Evolutionary conservation across 2,888 invertebrate species (phyloP).

Genomic region (Yponomeuta sedellus): DNA sequence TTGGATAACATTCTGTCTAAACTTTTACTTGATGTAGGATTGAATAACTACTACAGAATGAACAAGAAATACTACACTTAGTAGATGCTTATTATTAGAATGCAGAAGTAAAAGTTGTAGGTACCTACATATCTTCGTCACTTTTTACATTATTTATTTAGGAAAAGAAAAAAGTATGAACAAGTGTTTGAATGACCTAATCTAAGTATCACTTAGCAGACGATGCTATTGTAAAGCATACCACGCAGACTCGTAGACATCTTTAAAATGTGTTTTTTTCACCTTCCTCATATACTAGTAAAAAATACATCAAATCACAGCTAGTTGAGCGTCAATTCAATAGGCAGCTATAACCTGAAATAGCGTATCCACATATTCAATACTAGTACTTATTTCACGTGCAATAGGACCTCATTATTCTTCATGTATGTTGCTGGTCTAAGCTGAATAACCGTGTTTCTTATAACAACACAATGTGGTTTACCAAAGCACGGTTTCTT

Average conservation of each 20-base stretch:
- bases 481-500: background rate
- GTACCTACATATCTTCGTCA: background rate
- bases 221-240: constrained; percentile 1
- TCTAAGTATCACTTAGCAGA: background rate
- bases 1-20: too few species aligned
- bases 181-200: constrained; percentile 9
- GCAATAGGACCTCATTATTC: background rate
- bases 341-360: background rate
- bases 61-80: background rate
- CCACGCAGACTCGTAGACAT: background rate
- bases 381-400: background rate
- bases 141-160: background rate
- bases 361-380: background rate
- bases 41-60: too few species aligned
- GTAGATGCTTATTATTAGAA: background rate
- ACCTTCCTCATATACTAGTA: background rate
- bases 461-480: background rate
- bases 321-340: background rate
- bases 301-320: background rate
- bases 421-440: background rate
- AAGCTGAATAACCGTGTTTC: constrained; percentile 12
- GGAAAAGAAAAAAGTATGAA: background rate
- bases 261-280: background rate
- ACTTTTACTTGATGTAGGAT: too few species aligned
- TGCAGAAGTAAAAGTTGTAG: background rate